Evolutionary conservation across 2,888 invertebrate species (phyloP).

Genomic region (Cantharis rustica): DNA sequence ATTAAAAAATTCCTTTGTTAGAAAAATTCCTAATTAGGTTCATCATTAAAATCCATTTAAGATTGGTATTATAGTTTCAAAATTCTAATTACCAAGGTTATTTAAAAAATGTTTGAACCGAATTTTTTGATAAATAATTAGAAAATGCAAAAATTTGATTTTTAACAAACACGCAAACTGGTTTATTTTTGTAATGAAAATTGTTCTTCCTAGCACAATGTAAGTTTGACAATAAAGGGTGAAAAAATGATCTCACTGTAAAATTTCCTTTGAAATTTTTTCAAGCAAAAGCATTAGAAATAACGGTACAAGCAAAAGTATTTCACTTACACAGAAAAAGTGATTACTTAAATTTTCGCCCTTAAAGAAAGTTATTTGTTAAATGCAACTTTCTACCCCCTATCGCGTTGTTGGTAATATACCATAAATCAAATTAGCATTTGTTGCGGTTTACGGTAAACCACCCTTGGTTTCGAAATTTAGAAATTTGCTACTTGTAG

Average conservation of each 20-base stretch:
- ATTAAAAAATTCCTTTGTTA: no score
- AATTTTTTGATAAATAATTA: no score
- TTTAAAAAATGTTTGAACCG: no score
- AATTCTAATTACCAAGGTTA: no score
- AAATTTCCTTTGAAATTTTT: background rate
- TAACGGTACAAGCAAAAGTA: constrained; percentile 10
- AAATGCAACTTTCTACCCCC: constrained; percentile 37
- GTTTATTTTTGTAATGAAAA: background rate
- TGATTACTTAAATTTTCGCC: background rate
- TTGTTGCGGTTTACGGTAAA: constrained; percentile 44
- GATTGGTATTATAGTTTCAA: no score
- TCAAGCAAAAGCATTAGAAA: background rate
- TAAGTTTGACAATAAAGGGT: background rate
- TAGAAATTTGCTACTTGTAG: constrained; percentile 13
- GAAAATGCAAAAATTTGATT: no score
- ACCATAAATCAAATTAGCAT: constrained; percentile 34
- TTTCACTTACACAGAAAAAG: background rate
- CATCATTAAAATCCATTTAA: no score
- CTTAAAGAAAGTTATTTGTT: constrained; percentile 11
- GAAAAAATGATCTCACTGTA: background rate
- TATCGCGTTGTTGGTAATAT: constrained; percentile 14
- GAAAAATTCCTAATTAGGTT: no score
- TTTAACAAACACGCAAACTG: background rate
- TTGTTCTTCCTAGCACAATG: background rate
- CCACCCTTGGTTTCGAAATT: constrained; percentile 37